These are phyloP conservation scores for Planococcus citri DNA, from an alignment of 1,140 invertebrate species.

Conservation along the genomic window DNA sequence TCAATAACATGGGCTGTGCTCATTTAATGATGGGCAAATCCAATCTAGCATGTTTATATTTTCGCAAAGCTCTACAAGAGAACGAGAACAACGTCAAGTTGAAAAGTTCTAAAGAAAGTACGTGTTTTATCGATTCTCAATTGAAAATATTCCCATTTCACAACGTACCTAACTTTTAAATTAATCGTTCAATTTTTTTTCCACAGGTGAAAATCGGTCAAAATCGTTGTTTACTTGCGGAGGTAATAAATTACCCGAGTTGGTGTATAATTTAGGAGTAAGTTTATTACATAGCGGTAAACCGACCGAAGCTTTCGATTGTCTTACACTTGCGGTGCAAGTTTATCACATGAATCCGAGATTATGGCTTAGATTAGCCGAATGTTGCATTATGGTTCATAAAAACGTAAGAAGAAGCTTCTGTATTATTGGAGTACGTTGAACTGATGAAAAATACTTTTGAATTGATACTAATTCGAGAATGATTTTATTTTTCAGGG, in stretches of 20 bases:
- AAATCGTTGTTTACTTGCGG: slow-evolving; percentile 32
- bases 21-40: slow-evolving; percentile 78
- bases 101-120: neutral
- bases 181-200: neutral
- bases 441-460: too few species aligned
- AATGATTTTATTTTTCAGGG: slow-evolving; percentile 36
- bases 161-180: neutral
- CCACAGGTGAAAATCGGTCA: neutral
- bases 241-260: slow-evolving; percentile 55
- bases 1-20: slow-evolving; percentile 81
- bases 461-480: too few species aligned
- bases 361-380: slow-evolving; percentile 83
- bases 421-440: too few species aligned
- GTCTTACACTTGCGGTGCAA: slow-evolving; percentile 74
- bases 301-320: slow-evolving; percentile 75
- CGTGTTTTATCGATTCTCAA: neutral
- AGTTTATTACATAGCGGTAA: slow-evolving; percentile 68
- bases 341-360: slow-evolving; percentile 75
- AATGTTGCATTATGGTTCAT: slow-evolving; percentile 70
- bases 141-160: too few species aligned
- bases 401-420: slow-evolving; percentile 42
- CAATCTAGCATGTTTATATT: slow-evolving; percentile 70
- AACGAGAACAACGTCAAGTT: slow-evolving; percentile 42
- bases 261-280: slow-evolving; percentile 86
- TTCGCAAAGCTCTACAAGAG: slow-evolving; percentile 69